Percentiles rank a stretch among this genome's conserved stretches.
Conservation (phyloP, 2,888 invertebrate genomes). For the Matsumyia berberina region DNA sequence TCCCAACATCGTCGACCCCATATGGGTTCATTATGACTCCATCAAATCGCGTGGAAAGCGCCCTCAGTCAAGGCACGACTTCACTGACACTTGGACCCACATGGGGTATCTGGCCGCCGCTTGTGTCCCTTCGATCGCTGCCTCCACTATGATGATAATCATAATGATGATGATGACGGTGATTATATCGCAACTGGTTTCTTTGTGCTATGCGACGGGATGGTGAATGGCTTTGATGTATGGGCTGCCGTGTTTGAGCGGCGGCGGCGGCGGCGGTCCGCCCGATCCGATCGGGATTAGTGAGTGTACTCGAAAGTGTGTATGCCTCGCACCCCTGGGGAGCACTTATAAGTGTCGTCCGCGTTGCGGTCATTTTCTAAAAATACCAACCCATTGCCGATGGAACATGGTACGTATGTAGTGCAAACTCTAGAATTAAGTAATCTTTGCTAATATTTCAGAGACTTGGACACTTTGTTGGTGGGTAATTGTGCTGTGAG, state of each 20-base stretch:
- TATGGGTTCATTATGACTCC: constrained; percentile 74
- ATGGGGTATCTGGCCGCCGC: constrained; percentile 17
- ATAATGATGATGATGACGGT: constrained; percentile 75
- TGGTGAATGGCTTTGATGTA: constrained; percentile 67
- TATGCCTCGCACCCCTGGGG: constrained; percentile 57
- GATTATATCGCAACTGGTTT: constrained; percentile 74
- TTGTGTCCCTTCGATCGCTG: constrained; percentile 49
- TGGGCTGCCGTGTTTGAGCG: constrained; percentile 24
- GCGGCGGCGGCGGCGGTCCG: background rate
- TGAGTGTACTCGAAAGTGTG: constrained; percentile 34
- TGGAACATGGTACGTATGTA: constrained; percentile 44
- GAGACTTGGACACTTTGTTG: constrained; percentile 71
- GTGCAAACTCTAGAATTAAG: constrained; percentile 70
- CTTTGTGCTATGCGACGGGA: constrained; percentile 56
- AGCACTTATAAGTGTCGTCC: constrained; percentile 63
- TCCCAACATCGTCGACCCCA: constrained; percentile 49
- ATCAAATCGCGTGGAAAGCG: constrained; percentile 71
- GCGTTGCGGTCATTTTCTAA: constrained; percentile 69
- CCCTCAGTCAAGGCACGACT: constrained; percentile 60
- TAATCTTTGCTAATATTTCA: constrained; percentile 76
- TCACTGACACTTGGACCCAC: constrained; percentile 48
- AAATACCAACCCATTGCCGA: constrained; percentile 50
- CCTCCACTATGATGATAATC: constrained; percentile 68
- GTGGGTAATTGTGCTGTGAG: constrained; percentile 69
- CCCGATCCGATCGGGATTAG: constrained; percentile 53